Evolutionary conservation across 2,113 vertebrate genomes (phyloP), one percentile per base, ranked within the genome.

Genomic region (Rostratula benghalensis): DNA sequence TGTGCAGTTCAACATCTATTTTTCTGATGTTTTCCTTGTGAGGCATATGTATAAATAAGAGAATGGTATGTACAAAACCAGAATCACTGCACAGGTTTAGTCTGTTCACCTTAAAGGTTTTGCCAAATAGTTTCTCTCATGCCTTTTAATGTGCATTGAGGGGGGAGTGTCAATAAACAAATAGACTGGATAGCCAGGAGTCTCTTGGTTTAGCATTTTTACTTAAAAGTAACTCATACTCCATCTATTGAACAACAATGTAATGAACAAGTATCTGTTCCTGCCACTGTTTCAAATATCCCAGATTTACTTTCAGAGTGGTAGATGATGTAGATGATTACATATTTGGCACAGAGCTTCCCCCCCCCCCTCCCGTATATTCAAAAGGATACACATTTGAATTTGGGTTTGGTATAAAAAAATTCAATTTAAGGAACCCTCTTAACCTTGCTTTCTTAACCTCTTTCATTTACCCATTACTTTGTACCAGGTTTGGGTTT

Each of bases 381-480:
- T 83, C 28, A 45, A 25, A 91, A 45, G 19, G n/a, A 86, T 19
- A 27, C 1, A 33, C 20, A 24, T 69, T 63, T 73, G 48, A 61
- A 69, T 16, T 69, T 23, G 39, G 7, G 20, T 39, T 86, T 77
- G 30, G 8, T 19, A 57, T 78, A 73, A 6, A 61, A 64, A 90
- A 50, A 1, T 39, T 69, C 19, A 13, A 0, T 8, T 76, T 43
- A 78, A 50, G 18, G 21, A n/a, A n/a, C n/a, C n/a, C n/a, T n/a
- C n/a, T n/a, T n/a, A n/a, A n/a, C n/a, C n/a, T n/a, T n/a, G n/a
- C n/a, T n/a, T n/a, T n/a, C n/a, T n/a, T 51, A 51, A 41, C 13
- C 4, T 64, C 43, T 83, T 27, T 19, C 9, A 33, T 27, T 21
- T 8, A 51, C 10, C 9, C 25, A 2, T 54, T 13, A 53, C 27